A percentile compares a stretch with the other conserved stretches of the same genome.
phyloP scores from a whole-genome alignment of 2,113 vertebrate genomes.

The Bubo bubo region DNA sequence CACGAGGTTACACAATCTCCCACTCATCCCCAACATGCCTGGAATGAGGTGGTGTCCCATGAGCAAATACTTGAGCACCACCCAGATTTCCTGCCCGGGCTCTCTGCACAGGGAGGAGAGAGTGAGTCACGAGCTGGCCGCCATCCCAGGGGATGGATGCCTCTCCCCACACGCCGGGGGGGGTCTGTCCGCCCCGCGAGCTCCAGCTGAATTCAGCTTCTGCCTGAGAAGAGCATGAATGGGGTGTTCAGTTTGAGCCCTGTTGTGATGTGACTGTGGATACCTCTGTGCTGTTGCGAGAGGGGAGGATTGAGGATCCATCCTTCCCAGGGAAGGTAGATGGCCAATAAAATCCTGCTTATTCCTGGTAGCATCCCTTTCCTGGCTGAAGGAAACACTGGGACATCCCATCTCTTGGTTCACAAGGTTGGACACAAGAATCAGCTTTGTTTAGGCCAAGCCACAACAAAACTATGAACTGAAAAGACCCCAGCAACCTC shows the following conservation, averaged over 20 bases:
- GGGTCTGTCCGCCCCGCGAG: rapidly evolving
- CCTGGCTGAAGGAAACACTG: not conserved
- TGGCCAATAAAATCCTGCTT: not conserved
- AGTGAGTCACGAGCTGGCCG: conserved; percentile 32
- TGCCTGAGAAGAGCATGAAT: rapidly evolving
- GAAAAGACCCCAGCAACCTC: not conserved
- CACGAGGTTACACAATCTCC: conserved; percentile 44
- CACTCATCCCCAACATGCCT: conserved; percentile 41
- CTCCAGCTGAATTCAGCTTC: not conserved
- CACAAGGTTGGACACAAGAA: not conserved
- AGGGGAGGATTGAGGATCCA: not conserved
- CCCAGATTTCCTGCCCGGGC: conserved; percentile 48
- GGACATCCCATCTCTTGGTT: not conserved
- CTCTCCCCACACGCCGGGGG: not conserved
- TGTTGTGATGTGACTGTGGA: not conserved
- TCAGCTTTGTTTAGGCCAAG: not conserved
- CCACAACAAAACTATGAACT: not conserved
- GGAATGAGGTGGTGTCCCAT: conserved; percentile 68
- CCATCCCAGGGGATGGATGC: not conserved
- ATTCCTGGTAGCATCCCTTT: not conserved
- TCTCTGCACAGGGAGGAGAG: conserved; percentile 6
- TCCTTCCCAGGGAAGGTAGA: not conserved
- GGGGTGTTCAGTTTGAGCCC: not conserved
- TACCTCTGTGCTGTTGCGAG: not conserved
- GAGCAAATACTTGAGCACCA: conserved; percentile 64